These are phyloP conservation scores for Benthosema pterotum DNA, from an alignment of 2,797 vertebrate species.

Conservation along the genomic window DNA sequence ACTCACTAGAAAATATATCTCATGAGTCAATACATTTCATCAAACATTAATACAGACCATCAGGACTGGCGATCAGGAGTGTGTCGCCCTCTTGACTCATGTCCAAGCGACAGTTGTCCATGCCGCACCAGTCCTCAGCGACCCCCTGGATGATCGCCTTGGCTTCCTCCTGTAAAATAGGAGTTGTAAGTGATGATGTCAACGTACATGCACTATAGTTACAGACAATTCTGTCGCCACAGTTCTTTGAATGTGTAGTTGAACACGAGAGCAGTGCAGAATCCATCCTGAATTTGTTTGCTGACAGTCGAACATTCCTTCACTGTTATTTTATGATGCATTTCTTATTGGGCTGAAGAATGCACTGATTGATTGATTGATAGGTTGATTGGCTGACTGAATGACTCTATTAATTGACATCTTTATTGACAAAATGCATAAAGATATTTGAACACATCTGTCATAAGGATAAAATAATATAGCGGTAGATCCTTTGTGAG, in stretches of 20 bases:
- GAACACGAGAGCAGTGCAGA: neutral
- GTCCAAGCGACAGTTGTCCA: slow-evolving; percentile 43
- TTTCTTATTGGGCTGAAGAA: neutral
- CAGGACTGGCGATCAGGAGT: slow-evolving; percentile 17
- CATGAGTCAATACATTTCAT: neutral
- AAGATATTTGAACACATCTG: too few relatives aligned
- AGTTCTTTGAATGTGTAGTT: neutral
- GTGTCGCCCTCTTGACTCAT: slow-evolving; percentile 52
- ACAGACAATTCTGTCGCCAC: neutral
- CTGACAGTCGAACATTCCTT: neutral
- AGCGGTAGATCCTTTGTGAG: too few relatives aligned
- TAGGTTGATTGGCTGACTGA: too few relatives aligned
- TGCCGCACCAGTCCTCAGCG: slow-evolving; percentile 29
- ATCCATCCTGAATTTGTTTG: neutral
- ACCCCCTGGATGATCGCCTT: slow-evolving; percentile 4
- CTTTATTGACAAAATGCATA: too few relatives aligned
- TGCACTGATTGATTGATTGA: too few relatives aligned
- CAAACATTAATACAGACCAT: slow-evolving; percentile 37
- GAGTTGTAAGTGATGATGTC: neutral
- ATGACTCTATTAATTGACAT: too few relatives aligned
- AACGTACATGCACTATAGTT: neutral
- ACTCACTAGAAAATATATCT: neutral
- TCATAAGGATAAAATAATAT: too few relatives aligned
- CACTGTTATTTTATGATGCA: neutral
- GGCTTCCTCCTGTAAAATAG: slow-evolving; percentile 42